Evolutionary conservation across 2,113 vertebrate species (phyloP), one percentile per base, ranked within the genome.

Genomic region (Fukomys damarensis): DNA sequence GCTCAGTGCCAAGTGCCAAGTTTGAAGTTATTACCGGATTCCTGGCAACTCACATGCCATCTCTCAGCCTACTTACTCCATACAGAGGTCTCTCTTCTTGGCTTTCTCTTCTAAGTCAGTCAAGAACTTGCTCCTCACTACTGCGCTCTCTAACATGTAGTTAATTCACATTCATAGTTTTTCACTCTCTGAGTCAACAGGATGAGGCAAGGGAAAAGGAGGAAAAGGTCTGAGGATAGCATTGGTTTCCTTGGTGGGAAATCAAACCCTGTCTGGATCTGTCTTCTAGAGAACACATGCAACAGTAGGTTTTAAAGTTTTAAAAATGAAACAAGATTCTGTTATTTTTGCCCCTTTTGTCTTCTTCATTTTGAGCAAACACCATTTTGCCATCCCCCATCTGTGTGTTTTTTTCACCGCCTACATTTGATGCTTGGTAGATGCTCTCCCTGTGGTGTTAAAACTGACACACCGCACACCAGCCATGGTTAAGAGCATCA

Each of bases 281-380:
- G 4, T 61, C 61, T 84, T 91, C 32, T 70, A 81, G 88, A 94
- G 63, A 89, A 90, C 20, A 72, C 82, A 63, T 90, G 68, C 83
- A 87, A 68, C 49, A 80, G 83, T 58, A 93, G 41, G 17, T 84
- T 87, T 61, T 30, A 65, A 65, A 52, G 59, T 63, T 95, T 93
- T 43, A 89, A 94, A 92, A 97, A 54, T 90, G 77, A 93, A 95
- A 86, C 56, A 94, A 56, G 61, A 63, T 87, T 86, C 32, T 95
- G 24, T 86, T 83, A 66, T 72, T 93, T 89, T 89, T n/a, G n/a
- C 38, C 70, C 52, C n/a, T 70, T 81, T 22, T 41, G 52, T 76
- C 59, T 9, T 65, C 80, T 89, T 96, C 61, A 30, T 79, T 87
- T 91, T 74, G 86, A 89, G 41, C 77, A 76, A 63, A 58, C 10